Base-by-base conservation (phyloP, 2,797 vertebrate species). In the Sylvilagus floridanus region DNA sequence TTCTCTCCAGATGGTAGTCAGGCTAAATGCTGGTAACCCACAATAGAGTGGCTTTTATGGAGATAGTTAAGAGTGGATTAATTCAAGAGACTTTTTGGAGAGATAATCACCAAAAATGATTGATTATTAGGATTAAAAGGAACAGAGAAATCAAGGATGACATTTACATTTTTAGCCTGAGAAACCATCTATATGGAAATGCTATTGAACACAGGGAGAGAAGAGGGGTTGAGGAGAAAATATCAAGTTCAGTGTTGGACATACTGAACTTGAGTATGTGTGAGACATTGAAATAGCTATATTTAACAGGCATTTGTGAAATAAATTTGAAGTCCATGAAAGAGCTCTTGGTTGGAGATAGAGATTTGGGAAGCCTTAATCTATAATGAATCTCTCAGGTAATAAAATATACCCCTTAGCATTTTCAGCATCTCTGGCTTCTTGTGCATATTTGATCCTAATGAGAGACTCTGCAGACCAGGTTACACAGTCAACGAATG, bases 291-390 rank as follows among this genome's bases (percentile, higher is more conserved):
- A 79, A 60, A 28, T 75, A 79, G 54, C 84, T 1, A 37, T 71
- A 47, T 84, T 87, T 14, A 50, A 32, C 28, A 32, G 7, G 7
- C 11, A 84, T 30, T 88, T 84, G 16, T 87, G 12, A 37, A 71
- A 77, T 42, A 10, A 81, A 16, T 81, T 88, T 84, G 28, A 73
- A 69, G 14, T 84, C 84, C 84, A 84, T 32, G 72, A 85, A 96
- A 73, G 1, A 68, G 7, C 28, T 82, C 37, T 85, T 85, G 76
- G 26, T 16, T 85, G 9, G 5, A 65, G 63, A 28, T 66, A 85
- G 9, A 66, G 32, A 32, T 91, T 89, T 86, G 12, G 37, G 17
- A 85, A 66, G 35, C 5, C 19, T 63, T 78, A 50, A 11, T 54
- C 7, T 52, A 47, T 83, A 87, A 76, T 77, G n/a, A 68, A 60